Conservation (phyloP, 2,797 vertebrate species). For the Propithecus deckenii region DNA sequence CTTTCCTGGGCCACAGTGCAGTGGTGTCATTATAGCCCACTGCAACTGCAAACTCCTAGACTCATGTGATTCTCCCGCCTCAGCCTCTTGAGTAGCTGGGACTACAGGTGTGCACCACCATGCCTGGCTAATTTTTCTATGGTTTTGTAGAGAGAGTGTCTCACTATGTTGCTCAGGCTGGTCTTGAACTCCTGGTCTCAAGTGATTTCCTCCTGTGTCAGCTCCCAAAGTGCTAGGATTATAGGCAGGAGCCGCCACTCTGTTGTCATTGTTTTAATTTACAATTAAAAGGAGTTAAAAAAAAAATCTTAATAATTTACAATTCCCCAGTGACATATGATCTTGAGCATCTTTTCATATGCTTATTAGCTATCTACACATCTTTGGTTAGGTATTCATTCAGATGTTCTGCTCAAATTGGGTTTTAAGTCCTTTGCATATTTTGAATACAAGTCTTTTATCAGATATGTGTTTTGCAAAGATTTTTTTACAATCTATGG, state of each 20-base stretch:
- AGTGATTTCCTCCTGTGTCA: not conserved
- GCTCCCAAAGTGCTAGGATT: not conserved
- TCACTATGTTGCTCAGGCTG: not conserved
- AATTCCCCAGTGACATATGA: not conserved
- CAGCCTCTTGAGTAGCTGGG: not conserved
- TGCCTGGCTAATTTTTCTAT: not conserved
- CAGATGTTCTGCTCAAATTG: not conserved
- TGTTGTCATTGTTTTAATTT: not conserved
- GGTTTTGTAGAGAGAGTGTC: not conserved
- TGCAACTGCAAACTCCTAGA: not conserved
- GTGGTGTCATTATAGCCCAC: not conserved
- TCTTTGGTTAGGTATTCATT: not conserved
- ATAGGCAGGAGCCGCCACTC: not conserved
- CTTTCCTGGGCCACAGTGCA: not conserved
- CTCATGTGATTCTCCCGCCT: not conserved
- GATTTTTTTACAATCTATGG: not conserved
- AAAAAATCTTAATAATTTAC: not conserved
- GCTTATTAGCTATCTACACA: not conserved
- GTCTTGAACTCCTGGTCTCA: not conserved
- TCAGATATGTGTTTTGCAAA: not conserved
- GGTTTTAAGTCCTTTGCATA: conserved; percentile 13
- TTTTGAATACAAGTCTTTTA: not conserved
- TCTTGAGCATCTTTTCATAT: not conserved
- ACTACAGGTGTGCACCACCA: not conserved
- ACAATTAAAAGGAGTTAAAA: not conserved